Base-by-base conservation (phyloP, 2,888 invertebrate genomes). In the Venusia cambrica region DNA sequence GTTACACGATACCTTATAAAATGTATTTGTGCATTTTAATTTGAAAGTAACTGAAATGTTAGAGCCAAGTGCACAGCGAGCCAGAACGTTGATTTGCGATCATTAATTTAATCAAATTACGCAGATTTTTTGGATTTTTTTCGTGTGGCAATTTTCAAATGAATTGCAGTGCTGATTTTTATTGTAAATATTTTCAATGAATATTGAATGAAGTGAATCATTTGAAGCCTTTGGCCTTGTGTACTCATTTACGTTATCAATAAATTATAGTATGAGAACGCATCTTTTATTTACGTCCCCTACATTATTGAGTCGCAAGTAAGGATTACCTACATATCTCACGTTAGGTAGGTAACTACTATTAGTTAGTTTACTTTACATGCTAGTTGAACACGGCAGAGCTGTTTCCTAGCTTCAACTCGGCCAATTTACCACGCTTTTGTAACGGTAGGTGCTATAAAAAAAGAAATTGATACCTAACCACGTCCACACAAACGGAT, bases 161-260 rank as follows among this genome's bases (percentile, higher is more conserved):
- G 62, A 69, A 80, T 80, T 75, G 76, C 77, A 64, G 62, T 73
- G 79, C 77, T 80, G 77, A 81, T 83, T 79, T n/a, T n/a, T 74
- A 80, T 71, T 85, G 84, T 84, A 85, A 79, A 85, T 84, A 85
- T 81, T 81, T 81, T 68, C 71, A 79, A 73, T 78, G 72, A 75
- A 80, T 78, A 79, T 80, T 78, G 71, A 80, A 83, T 84, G 80
- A 83, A 83, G 71, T 80, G 71, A 80, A 84, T 81, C 80, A 80
- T 84, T 83, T 83, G 59, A 81, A 83, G 85, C 84, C 85, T 81
- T 74, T 81, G 87, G 84, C 87, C 74, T 81, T 83, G 80, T 88
- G 87, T 88, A 88, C 88, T 88, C 88, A 88, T 88, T 88, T 87
- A 85, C 83, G 87, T 87, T 87, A 87, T 87, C 77, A 87, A 85